Conservation (phyloP, 2,797 vertebrate genomes). For the Distichodus sexfasciatus region DNA sequence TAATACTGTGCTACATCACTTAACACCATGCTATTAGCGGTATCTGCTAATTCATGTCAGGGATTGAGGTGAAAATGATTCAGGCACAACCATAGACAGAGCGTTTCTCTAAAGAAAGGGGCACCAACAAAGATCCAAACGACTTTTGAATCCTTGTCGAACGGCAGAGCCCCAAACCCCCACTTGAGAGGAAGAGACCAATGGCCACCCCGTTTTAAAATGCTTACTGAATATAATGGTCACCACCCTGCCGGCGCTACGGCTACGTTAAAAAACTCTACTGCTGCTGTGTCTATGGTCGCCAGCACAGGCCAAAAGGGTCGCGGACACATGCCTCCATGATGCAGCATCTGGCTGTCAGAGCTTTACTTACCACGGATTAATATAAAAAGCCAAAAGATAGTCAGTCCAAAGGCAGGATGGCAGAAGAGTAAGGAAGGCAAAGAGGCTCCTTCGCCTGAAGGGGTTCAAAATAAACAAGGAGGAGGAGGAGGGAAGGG, state of each 20-base stretch:
- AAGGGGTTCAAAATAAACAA: conserved; percentile 62
- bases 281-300: conserved; percentile 50
- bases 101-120: conserved; percentile 47
- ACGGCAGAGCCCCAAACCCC: neutral
- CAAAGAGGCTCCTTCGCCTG: conserved; percentile 99
- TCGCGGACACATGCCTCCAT: conserved; percentile 47
- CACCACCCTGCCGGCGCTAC: neutral
- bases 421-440: conserved; percentile 98
- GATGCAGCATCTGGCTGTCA: conserved; percentile 53
- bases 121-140: conserved; percentile 26
- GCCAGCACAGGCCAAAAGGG: conserved; percentile 5
- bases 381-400: conserved; percentile 99
- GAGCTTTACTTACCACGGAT: conserved; percentile 95
- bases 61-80: neutral
- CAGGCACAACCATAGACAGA: conserved; percentile 54
- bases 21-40: no score
- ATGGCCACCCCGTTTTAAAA: neutral
- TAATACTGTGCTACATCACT: no score
- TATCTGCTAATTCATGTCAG: neutral
- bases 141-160: neutral
- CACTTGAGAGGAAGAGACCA: neutral
- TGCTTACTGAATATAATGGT: neutral
- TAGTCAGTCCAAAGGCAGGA: conserved; percentile 99
- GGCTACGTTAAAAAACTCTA: neutral
- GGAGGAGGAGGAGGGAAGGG: conserved; percentile 48